A percentile compares a stretch with the other conserved stretches of the same genome.
These are phyloP conservation scores for Gymnarchus niloticus DNA, from an alignment of 2,113 vertebrate genomes.

Conservation along the genomic window DNA sequence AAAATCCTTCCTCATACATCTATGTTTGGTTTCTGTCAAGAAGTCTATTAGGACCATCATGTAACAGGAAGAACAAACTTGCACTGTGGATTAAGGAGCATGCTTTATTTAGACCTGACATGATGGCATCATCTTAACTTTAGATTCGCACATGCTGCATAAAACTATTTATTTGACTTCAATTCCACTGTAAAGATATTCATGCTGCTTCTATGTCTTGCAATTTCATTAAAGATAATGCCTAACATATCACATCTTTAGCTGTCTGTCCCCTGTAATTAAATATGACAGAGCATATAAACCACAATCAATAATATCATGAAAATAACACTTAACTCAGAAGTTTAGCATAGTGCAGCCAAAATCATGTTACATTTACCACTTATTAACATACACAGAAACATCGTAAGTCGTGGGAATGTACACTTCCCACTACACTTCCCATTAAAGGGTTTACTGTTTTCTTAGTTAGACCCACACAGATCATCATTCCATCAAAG, in stretches of 20 bases:
- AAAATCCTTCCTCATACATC: neutral
- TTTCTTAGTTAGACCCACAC: neutral
- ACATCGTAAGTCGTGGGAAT: neutral
- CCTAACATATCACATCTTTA: too few species aligned
- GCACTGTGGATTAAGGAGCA: neutral
- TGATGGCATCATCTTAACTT: neutral
- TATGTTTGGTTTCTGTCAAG: neutral
- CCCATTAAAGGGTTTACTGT: neutral
- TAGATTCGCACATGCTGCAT: neutral
- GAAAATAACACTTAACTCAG: neutral
- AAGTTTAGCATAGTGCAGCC: neutral
- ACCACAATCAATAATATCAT: neutral
- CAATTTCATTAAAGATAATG: neutral
- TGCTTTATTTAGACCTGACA: neutral
- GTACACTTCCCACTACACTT: neutral
- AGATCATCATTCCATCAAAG: neutral
- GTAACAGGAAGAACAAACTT: too few species aligned
- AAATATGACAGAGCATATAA: neutral
- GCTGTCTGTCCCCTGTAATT: neutral
- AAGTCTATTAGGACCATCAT: neutral
- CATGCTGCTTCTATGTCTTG: neutral
- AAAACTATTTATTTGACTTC: neutral
- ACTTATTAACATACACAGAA: neutral
- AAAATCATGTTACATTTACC: neutral
- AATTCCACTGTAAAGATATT: neutral